Conservation (phyloP, 2,113 vertebrate species). For the Thinocorus orbignyianus region DNA sequence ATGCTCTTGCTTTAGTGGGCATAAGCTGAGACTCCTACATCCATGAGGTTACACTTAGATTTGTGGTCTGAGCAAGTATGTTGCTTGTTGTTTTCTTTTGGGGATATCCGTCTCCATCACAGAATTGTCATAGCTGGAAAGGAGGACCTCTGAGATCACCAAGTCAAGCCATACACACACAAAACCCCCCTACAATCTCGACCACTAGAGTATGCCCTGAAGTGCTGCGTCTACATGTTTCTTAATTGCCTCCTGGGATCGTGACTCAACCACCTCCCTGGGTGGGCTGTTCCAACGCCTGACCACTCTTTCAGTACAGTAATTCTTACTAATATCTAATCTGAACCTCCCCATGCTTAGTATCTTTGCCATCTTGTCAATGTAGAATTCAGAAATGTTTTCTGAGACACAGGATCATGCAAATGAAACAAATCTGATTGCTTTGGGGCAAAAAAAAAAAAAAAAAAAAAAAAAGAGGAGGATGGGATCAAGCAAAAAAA, state of each 20-base stretch:
- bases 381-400: not conserved
- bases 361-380: not conserved
- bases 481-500: not conserved
- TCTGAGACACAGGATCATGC: not conserved
- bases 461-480: not conserved
- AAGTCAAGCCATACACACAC: too few species aligned
- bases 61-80: not conserved
- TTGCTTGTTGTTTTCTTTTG: not conserved
- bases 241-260: too few species aligned
- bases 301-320: too few species aligned
- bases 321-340: too few species aligned
- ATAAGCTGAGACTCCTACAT: not conserved
- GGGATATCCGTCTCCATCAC: not conserved
- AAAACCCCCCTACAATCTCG: too few species aligned
- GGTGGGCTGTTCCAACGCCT: too few species aligned
- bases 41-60: not conserved
- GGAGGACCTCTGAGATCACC: too few species aligned
- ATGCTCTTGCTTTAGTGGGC: not conserved
- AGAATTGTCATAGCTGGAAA: too few species aligned
- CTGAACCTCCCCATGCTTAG: not conserved
- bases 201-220: too few species aligned
- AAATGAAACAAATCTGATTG: not conserved
- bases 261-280: too few species aligned
- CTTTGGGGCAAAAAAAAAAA: not conserved
- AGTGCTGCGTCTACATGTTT: too few species aligned